Base-by-base conservation (phyloP, 2,888 invertebrate genomes). In the Eupithecia centaureata region DNA sequence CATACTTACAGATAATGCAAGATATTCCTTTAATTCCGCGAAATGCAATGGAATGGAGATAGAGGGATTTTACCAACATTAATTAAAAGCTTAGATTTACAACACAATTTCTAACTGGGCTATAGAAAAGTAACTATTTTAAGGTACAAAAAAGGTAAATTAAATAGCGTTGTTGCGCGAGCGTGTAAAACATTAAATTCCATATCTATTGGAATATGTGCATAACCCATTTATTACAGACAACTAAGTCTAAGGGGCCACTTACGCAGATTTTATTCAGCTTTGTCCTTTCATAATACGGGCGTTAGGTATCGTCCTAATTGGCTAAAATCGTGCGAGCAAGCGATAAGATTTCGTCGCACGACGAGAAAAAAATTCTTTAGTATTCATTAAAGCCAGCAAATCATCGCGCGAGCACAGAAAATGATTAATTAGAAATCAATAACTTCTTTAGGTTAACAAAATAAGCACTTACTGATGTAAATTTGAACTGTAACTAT, bases 41-140 rank as follows among this genome's bases (percentile, higher is more conserved):
- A 77, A 77, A 77, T 76, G 75, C 77, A 72, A 73, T 73, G 71
- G 74, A 74, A 76, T 76, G 76, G 68, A 69, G 63, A 67, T 64
- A 68, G 22, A 72, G 32, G 61, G 58, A 58, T 15, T 64, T 47
- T 54, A 51, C 54, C 27, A 58, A 62, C 28, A 62, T 65, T 56
- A 51, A 59, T 33, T n/a, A 56, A 25, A 27, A 0, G 27, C 3
- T 56, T 57, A 56, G 30, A 30, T 57, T 28, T 18, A n/a, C 52
- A 27, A 52, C 4, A 28, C 10, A 27, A 30, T 63, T 59, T 63
- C 54, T 61, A 61, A 69, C 63, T 61, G 69, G 61, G 52, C 60
- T n/a, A 65, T 54, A 57, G 32, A 63, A 63, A 57, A 67, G n/a
- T 65, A 54, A 62, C 59, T 70, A 64, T 18, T 18, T 15, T 30